Evolutionary conservation across 2,797 vertebrate species (phyloP).

Genomic region (Mastacembelus armatus): DNA sequence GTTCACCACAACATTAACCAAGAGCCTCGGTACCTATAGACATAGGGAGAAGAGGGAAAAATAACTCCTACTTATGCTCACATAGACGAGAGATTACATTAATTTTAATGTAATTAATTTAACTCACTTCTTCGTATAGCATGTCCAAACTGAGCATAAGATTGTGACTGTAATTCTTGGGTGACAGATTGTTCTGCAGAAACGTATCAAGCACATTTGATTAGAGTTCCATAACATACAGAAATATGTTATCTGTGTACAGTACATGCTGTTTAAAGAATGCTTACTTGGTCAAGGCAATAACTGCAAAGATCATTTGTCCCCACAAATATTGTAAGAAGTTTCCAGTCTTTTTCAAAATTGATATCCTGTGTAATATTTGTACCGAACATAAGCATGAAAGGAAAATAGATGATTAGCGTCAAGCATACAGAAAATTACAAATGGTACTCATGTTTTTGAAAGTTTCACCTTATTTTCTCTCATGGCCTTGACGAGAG

Average conservation of each 20-base stretch:
- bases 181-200: constrained; percentile 83
- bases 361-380: constrained; percentile 83
- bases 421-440: background rate
- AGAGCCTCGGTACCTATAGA: constrained; percentile 87
- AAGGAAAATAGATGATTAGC: background rate
- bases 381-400: constrained; percentile 23
- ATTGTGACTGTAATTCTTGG: constrained; percentile 84
- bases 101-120: background rate
- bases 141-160: constrained; percentile 86
- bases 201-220: constrained; percentile 1
- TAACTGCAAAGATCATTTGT: constrained; percentile 89
- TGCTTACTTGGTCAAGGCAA: constrained; percentile 87
- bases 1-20: constrained; percentile 89
- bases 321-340: constrained; percentile 91
- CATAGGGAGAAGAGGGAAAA: background rate
- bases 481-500: constrained; percentile 86
- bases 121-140: constrained; percentile 87
- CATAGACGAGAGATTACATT: background rate
- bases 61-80: background rate
- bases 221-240: background rate
- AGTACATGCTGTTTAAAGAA: background rate
- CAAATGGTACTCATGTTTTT: background rate
- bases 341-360: constrained; percentile 92
- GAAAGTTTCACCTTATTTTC: constrained; percentile 79
- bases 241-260: background rate